A percentile compares a stretch with the other conserved stretches of the same genome.
phyloP scores from a whole-genome alignment of 2,888 invertebrate species.

The Notocelia uddmanniana region DNA sequence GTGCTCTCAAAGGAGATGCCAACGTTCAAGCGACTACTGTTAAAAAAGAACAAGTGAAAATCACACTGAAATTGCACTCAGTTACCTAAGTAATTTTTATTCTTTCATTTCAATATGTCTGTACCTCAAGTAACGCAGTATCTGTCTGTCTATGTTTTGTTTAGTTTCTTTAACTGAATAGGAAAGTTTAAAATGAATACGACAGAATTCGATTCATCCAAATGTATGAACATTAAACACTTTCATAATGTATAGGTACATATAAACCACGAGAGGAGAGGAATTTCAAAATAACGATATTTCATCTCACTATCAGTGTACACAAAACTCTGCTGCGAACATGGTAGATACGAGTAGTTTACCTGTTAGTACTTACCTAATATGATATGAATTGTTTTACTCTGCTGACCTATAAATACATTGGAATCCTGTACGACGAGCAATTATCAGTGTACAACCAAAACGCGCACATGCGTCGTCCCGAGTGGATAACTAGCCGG shows the following conservation, averaged over 20 bases:
- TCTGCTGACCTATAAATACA: constrained; percentile 6
- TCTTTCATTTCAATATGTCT: background rate
- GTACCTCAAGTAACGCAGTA: background rate
- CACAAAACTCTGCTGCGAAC: too few relatives aligned
- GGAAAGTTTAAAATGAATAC: too few relatives aligned
- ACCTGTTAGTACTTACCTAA: too few relatives aligned
- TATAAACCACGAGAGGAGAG: too few relatives aligned
- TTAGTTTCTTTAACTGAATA: background rate
- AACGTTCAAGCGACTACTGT: constrained; percentile 24
- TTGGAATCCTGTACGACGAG: constrained; percentile 11
- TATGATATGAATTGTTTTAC: too few relatives aligned
- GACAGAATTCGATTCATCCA: too few relatives aligned
- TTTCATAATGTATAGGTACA: too few relatives aligned
- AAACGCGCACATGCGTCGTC: constrained; percentile 51
- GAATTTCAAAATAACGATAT: too few relatives aligned
- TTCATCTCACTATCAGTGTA: too few relatives aligned
- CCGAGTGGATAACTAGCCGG: constrained; percentile 54
- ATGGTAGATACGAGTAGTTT: too few relatives aligned
- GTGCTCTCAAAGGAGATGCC: constrained; percentile 37
- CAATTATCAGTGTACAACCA: constrained; percentile 32
- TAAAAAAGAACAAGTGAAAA: constrained; percentile 30
- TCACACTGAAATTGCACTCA: constrained; percentile 14
- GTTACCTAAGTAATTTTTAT: background rate
- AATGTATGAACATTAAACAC: too few relatives aligned
- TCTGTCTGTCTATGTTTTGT: background rate